A percentile compares a stretch with the other conserved stretches of the same genome.
phyloP scores from a whole-genome alignment of 92 coral and sea anemone genomes.

The Epizoanthus ramosus region DNA sequence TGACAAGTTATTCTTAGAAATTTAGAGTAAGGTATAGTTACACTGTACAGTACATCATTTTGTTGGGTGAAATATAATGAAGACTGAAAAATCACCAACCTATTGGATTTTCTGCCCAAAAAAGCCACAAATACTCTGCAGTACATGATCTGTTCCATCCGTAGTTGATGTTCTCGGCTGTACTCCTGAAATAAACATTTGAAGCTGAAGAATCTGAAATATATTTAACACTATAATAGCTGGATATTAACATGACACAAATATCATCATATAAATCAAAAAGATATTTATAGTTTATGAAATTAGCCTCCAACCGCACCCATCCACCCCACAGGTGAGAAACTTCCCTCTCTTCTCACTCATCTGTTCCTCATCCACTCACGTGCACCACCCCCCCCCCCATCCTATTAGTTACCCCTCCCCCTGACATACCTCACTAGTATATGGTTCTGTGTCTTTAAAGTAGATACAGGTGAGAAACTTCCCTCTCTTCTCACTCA shows the following conservation, averaged over 20 bases:
- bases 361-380: neutral
- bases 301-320: too few relatives aligned
- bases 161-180: constrained; percentile 46
- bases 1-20: too few relatives aligned
- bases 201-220: neutral
- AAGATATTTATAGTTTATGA: too few relatives aligned
- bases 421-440: constrained; percentile 5
- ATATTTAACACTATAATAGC: neutral
- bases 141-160: constrained; percentile 66
- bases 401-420: too few relatives aligned
- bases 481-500: constrained; percentile 28
- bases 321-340: neutral
- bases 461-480: constrained; percentile 28
- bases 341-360: constrained; percentile 22
- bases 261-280: too few relatives aligned
- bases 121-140: constrained; percentile 74
- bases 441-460: constrained; percentile 1
- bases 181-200: constrained; percentile 47
- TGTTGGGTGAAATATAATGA: neutral
- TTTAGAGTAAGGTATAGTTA: too few relatives aligned
- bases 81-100: constrained; percentile 19
- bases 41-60: too few relatives aligned
- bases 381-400: too few relatives aligned
- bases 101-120: constrained; percentile 72
- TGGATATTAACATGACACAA: too few relatives aligned